Evolutionary conservation across 2,888 invertebrate species (phyloP).

Genomic region (Encarsia formosa): DNA sequence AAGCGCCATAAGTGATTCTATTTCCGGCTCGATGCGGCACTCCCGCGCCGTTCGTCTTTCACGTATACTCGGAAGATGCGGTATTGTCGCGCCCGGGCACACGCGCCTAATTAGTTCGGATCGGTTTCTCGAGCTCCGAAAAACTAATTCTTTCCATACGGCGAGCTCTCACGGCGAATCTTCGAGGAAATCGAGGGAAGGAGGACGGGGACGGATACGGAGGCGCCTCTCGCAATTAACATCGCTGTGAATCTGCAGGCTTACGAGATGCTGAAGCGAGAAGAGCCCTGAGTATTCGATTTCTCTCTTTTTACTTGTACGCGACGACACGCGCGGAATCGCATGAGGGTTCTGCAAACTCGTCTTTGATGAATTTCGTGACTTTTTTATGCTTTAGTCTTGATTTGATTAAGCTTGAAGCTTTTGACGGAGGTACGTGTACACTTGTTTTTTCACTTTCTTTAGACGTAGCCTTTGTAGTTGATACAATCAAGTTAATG

Average conservation of each 20-base stretch:
- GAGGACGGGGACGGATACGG: conserved; percentile 51
- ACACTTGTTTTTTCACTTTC: too few species aligned
- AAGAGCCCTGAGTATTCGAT: too few species aligned
- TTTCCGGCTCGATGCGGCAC: conserved; percentile 27
- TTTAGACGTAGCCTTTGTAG: too few species aligned
- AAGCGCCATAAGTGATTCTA: conserved; percentile 24
- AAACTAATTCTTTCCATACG: conserved; percentile 51
- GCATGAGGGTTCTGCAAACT: too few species aligned
- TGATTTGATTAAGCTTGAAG: too few species aligned
- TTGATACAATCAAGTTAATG: too few species aligned
- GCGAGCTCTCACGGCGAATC: conserved; percentile 23
- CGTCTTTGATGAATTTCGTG: too few species aligned
- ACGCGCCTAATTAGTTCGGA: conserved; percentile 48
- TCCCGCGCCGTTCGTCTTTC: conserved; percentile 17
- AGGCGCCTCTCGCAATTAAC: conserved; percentile 50
- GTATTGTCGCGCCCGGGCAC: conserved; percentile 43
- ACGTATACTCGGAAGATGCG: background rate
- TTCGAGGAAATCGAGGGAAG: conserved; percentile 50
- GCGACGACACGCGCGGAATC: conserved; percentile 1
- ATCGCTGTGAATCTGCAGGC: conserved; percentile 38
- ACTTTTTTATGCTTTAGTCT: too few species aligned
- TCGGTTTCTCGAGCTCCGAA: conserved; percentile 34
- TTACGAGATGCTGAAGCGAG: background rate
- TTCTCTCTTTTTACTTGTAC: too few species aligned
- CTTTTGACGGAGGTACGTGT: too few species aligned